A percentile compares a stretch with the other conserved stretches of the same genome.
These are phyloP conservation scores for Illadopsis cleaveri DNA, from an alignment of 2,113 vertebrate species.

Conservation along the genomic window DNA sequence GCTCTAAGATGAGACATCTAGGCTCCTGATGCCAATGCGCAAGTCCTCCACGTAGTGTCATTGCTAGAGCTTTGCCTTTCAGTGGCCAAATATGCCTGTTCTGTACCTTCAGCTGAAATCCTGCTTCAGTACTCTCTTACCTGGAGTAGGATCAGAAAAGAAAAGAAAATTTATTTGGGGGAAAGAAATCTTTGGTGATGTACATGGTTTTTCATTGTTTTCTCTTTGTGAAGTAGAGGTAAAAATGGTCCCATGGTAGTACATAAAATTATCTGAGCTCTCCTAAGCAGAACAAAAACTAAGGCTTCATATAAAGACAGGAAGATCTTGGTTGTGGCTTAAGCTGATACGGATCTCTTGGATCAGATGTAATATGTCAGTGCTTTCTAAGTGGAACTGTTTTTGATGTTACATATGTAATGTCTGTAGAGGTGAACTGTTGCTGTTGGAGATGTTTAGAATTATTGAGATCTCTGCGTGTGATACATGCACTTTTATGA, in stretches of 20 bases:
- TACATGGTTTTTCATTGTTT: background rate
- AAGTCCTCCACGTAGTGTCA: background rate
- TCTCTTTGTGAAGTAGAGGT: background rate
- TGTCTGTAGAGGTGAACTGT: background rate
- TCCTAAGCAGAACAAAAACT: background rate
- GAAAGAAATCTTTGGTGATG: background rate
- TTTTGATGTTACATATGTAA: background rate
- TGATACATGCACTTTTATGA: background rate
- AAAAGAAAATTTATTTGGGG: background rate
- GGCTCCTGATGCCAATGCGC: background rate
- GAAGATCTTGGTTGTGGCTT: background rate
- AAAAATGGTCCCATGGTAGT: background rate
- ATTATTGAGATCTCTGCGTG: background rate
- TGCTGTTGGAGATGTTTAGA: background rate
- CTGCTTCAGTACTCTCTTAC: background rate
- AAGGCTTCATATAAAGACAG: background rate
- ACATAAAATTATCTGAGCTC: background rate
- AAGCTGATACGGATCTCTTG: background rate
- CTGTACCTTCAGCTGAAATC: background rate
- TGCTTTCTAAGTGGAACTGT: background rate
- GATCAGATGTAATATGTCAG: background rate
- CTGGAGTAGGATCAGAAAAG: background rate
- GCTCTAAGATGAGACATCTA: background rate
- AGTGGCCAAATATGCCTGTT: background rate
- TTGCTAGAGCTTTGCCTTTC: background rate